Evolutionary conservation across 2,888 invertebrate species (phyloP), one percentile per base, ranked within the genome.

Genomic region (Kuschelorhynchus macadamiae): DNA sequence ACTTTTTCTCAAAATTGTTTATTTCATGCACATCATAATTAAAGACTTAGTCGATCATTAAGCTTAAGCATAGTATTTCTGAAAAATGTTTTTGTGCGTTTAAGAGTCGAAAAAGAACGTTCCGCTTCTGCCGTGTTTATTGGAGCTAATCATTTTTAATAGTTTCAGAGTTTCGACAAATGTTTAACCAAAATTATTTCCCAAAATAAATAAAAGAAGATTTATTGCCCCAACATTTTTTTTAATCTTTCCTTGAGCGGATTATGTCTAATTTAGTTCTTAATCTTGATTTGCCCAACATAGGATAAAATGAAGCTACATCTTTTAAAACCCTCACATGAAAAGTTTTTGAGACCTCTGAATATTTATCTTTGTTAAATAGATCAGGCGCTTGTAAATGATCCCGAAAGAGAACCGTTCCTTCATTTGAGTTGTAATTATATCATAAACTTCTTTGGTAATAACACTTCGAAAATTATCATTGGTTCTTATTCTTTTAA

Each of bases 321-420:
- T 11, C n/a, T 8, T 56, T n/a, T 7, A 56, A n/a, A 41, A 42
- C 42, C 42, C 7, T 1, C 5, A 5, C 14, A 49, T 49, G 46
- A 61, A n/a, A 49, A 9, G 33, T 49, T 17, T 14, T 42, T 20
- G 1, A n/a, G 8, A 12, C 12, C 21, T 20, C 12, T 16, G 9
- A 0, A 14, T 44, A 55, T 17, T 9, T n/a, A 5, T 25, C 25
- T 20, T 59, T 42, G 32, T 8, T 42, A n/a, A 63, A 20, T 4
- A 63, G 42, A 1, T 50, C n/a, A 46, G 11, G 14, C 25, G 44
- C 66, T 52, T 66, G 11, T 50, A 66, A 66, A 52, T 66, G 52
- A 9, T 50, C 60, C 20, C 66, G 14, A 50, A 56, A 3, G 42
- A 8, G 21, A 56, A 16, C n/a, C 41, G 16, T 1, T 66, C 60